Evolutionary conservation across 2,113 vertebrate species (phyloP), one percentile per base, ranked within the genome.

Genomic region (Coptodon rendalli): DNA sequence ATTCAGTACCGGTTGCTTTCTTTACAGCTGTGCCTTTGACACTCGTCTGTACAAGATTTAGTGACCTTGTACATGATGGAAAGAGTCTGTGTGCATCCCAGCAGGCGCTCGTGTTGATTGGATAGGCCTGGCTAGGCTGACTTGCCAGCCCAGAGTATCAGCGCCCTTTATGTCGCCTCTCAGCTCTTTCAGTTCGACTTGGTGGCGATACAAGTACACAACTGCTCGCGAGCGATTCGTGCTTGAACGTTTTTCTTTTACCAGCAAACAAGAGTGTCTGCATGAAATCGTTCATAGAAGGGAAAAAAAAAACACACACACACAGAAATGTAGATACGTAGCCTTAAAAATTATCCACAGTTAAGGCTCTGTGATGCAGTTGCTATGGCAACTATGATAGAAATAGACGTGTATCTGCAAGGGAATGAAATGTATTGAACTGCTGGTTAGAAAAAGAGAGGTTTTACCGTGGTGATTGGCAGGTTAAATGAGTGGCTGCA

Each of bases 381-480:
- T 96, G 95, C 96, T 94, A 96, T 96, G 96, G 96, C 94, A 96
- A 97, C 96, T 82, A 92, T 96, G 95, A 95, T 96, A 92, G 95
- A 96, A 96, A 96, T 96, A 96, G 96, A 95, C 91, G 85, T 95
- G 94, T 94, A 94, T 96, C 96, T 96, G 95, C 95, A 93, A 94
- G 92, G 94, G 91, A 96, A 95, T 94, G 93, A 94, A 94, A 96
- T 90, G 94, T 93, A 95, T 95, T 94, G 92, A 96, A 95, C 87
- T 93, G 94, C 93, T 95, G 90, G 95, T 95, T 89, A 81, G 89
- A 94, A 89, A 93, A 83, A 87, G 66, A 79, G 61, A 87, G 81
- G 92, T 89, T 89, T 92, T 78, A 59, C 50, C 83, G 56, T 52
- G n/a, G 53, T 92, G 92, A 95, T 88, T 94, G 94, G 83, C 89